Evolutionary conservation across 2,797 vertebrate species (phyloP), one percentile per base, ranked within the genome.

Genomic region (Alouatta caraya): DNA sequence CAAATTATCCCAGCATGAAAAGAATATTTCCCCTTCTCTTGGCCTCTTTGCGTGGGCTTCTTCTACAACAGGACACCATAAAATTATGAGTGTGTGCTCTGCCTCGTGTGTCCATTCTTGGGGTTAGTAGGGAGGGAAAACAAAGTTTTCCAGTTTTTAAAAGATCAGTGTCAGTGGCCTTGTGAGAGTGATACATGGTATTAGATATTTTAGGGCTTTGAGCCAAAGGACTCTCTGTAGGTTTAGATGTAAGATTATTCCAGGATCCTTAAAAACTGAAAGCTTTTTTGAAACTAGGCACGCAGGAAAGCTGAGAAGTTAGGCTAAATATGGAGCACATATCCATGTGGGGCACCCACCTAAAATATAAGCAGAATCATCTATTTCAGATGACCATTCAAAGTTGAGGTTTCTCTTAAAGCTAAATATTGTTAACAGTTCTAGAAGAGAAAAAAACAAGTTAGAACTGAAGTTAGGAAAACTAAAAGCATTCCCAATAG

Each of bases 1-100:
- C 89, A 94, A 84, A 95, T 90, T 50, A 90, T 86, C 85, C 48
- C 87, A 89, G 64, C 55, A 89, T 70, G 83, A 52, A 86, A 88
- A 48, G 75, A 72, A 90, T 57, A 85, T 64, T 22, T 52, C 11
- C 10, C 46, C 22, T 37, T 91, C 17, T 28, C 12, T 67, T 57
- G 78, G 37, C 37, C 42, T 61, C 87, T 92, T 73, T 55, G 57
- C 15, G 0, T 48, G 52, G 33, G 17, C 11, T 46, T 94, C 61
- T 46, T 3, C 17, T 44, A 21, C 0, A 0, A 67, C 1, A 79
- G 50, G 19, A 84, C 15, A 19, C 39, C 0, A 37, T 50, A 37
- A 91, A 84, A 91, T 17, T 33, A 4, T 76, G 76, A 86, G 50
- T 21, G 2, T 42, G 2, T 9, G 1, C 3, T 84, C 5, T 17